Percentiles rank a stretch among this genome's conserved stretches.
These are phyloP conservation scores for Anguilla rostrata DNA, from an alignment of 2,113 vertebrate genomes.

Conservation along the genomic window DNA sequence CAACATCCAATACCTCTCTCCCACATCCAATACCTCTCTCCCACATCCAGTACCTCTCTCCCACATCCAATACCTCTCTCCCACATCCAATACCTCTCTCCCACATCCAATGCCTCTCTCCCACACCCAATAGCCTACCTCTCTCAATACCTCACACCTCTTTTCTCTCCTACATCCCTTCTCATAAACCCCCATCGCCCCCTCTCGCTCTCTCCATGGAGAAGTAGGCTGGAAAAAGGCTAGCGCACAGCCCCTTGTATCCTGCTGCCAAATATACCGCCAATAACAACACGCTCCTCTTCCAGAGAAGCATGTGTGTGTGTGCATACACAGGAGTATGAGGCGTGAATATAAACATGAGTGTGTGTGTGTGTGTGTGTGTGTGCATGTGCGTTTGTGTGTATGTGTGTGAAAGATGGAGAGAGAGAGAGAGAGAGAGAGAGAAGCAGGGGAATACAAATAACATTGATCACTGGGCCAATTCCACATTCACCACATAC, in stretches of 20 bases:
- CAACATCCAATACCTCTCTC: too few relatives aligned
- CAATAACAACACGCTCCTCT: background rate
- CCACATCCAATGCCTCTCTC: background rate
- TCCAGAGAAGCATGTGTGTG: background rate
- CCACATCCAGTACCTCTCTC: too few relatives aligned
- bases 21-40: too few relatives aligned
- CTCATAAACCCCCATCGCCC: background rate
- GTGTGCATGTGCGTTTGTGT: background rate
- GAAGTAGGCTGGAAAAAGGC: constrained; percentile 44
- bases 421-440: background rate
- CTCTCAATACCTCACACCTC: background rate
- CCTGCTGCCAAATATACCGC: constrained; percentile 35
- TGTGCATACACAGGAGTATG: background rate
- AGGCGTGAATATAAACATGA: background rate
- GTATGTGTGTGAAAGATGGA: background rate
- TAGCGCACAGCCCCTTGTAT: constrained; percentile 38
- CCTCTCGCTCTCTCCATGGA: constrained; percentile 23
- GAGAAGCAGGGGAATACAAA: too few relatives aligned
- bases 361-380: constrained; percentile 2
- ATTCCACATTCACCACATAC: too few relatives aligned
- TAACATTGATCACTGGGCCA: too few relatives aligned
- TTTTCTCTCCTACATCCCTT: constrained; percentile 40
- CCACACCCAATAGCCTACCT: background rate
- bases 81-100: background rate
- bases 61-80: background rate